Evolutionary conservation across 2,797 vertebrate species (phyloP).

Genomic region (Arrhamphus sclerolepis): DNA sequence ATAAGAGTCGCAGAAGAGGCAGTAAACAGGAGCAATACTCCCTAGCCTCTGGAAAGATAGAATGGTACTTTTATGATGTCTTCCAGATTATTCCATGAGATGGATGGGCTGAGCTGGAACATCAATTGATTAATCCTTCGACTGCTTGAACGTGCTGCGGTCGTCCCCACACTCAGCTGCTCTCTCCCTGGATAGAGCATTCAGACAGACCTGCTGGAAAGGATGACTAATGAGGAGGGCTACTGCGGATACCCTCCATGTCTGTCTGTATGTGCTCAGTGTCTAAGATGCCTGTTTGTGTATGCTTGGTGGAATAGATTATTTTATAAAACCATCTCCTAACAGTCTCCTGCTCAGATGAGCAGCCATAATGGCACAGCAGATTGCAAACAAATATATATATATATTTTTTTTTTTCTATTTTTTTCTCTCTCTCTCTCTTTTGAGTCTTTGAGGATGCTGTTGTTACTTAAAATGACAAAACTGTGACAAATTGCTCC

Average conservation of each 20-base stretch:
- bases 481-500: slow-evolving; percentile 30
- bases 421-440: slow-evolving; percentile 1
- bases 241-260: slow-evolving; percentile 47
- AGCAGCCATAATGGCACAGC: slow-evolving; percentile 15
- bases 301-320: slow-evolving; percentile 36
- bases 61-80: slow-evolving; percentile 81
- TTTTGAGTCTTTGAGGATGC: slow-evolving; percentile 3
- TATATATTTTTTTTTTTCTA: no score
- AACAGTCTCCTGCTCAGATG: slow-evolving; percentile 14
- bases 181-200: slow-evolving; percentile 66
- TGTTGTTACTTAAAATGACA: slow-evolving; percentile 24
- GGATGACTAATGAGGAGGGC: slow-evolving; percentile 72
- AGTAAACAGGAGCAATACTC: slow-evolving; percentile 46
- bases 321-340: slow-evolving; percentile 24
- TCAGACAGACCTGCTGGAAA: slow-evolving; percentile 65
- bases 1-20: slow-evolving; percentile 25
- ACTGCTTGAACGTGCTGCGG: slow-evolving; percentile 74
- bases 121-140: slow-evolving; percentile 81
- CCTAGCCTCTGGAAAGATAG: slow-evolving; percentile 64
- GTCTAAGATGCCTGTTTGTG: slow-evolving; percentile 29
- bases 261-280: slow-evolving; percentile 36
- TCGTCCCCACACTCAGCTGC: slow-evolving; percentile 70
- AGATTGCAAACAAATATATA: slow-evolving; percentile 4
- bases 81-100: slow-evolving; percentile 76
- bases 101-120: slow-evolving; percentile 74